Percentiles rank a stretch among this genome's conserved stretches.
These are phyloP conservation scores for Corella eumyota DNA, from an alignment of 23 tunicate genomes.

Conservation along the genomic window DNA sequence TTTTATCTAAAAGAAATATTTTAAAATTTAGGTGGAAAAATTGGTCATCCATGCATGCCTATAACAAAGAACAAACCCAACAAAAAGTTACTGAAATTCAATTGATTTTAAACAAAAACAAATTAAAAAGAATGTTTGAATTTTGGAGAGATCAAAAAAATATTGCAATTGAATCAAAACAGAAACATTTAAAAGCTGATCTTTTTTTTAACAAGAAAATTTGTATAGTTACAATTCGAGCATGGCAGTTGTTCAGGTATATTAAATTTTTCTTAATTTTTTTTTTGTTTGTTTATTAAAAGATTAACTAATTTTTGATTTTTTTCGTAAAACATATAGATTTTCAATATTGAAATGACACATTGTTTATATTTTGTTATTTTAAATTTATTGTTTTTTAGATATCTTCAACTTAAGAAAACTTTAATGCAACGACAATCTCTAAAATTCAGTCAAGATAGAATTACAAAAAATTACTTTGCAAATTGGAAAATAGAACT, in stretches of 20 bases:
- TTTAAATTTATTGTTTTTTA: neutral
- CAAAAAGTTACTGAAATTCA: slow-evolving; percentile 17
- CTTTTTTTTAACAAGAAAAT: slow-evolving; percentile 27
- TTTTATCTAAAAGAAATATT: neutral
- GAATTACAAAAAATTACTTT: slow-evolving; percentile 1
- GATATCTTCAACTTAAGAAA: slow-evolving; percentile 51
- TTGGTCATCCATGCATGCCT: slow-evolving; percentile 44
- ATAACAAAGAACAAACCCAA: slow-evolving; percentile 18
- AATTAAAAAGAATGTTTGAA: slow-evolving; percentile 7
- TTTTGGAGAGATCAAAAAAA: slow-evolving; percentile 35
- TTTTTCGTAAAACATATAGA: no score
- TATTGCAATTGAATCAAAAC: neutral
- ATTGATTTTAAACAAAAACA: slow-evolving; percentile 11
- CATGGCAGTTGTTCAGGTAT: slow-evolving; percentile 67
- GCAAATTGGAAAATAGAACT: slow-evolving; percentile 19
- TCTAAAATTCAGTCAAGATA: neutral
- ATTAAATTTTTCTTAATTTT: no score
- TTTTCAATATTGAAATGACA: no score
- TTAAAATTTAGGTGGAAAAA: slow-evolving; percentile 27
- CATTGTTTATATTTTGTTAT: no score
- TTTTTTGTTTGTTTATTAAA: neutral
- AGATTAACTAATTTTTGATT: no score
- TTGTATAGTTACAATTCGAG: slow-evolving; percentile 27
- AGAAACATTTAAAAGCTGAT: slow-evolving; percentile 3
- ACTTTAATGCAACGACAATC: slow-evolving; percentile 48